Percentiles rank a stretch among this genome's conserved stretches.
Evolutionary conservation across 2,888 invertebrate species (phyloP).

Genomic region (Apoda limacodes): DNA sequence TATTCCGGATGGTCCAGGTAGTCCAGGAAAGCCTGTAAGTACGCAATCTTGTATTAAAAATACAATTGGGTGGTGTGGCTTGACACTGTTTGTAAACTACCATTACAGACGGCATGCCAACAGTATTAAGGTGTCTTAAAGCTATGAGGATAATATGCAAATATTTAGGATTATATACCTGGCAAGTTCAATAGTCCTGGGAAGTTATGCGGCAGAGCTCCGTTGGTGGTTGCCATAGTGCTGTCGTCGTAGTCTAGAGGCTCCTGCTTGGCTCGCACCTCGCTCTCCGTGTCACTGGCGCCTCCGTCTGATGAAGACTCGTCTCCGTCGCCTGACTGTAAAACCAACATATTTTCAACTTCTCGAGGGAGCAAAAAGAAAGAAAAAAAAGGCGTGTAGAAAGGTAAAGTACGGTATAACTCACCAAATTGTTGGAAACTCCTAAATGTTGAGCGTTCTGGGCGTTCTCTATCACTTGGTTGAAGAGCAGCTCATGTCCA

Average conservation of each 20-base stretch:
- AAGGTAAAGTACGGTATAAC: conserved; percentile 12
- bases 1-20: conserved; percentile 90
- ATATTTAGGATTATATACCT: conserved; percentile 53
- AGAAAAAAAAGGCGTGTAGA: no score
- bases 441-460: conserved; percentile 71
- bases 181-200: conserved; percentile 85
- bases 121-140: no score
- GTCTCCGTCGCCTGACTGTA: conserved; percentile 75
- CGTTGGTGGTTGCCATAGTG: conserved; percentile 73
- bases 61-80: no score
- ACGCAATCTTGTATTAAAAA: background rate
- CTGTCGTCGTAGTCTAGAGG: conserved; percentile 79
- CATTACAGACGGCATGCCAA: no score
- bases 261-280: conserved; percentile 77
- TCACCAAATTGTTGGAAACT: conserved; percentile 63
- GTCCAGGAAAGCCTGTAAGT: conserved; percentile 74
- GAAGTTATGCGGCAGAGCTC: conserved; percentile 77
- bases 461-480: conserved; percentile 81
- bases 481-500: conserved; percentile 77
- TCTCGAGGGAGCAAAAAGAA: no score
- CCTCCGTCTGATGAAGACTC: conserved; percentile 89
- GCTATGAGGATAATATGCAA: no score
- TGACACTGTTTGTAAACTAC: background rate
- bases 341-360: no score
- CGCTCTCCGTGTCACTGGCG: conserved; percentile 76